Base-by-base conservation (phyloP, 2,113 vertebrate genomes). In the Tinamus guttatus region DNA sequence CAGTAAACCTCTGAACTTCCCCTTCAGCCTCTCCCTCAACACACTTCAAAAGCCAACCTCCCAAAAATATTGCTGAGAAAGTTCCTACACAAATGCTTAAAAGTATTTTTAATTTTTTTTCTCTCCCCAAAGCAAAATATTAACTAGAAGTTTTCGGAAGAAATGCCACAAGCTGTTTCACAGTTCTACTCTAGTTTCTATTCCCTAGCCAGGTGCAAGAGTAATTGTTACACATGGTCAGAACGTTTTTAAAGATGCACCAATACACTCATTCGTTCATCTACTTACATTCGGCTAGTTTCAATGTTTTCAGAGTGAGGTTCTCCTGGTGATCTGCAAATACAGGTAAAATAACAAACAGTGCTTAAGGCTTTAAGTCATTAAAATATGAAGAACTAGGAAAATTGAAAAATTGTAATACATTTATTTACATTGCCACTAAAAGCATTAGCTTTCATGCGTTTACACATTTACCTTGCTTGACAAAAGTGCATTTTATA, bases 261-360 rank as follows among this genome's bases (percentile, higher is more conserved):
- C 65, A 83, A 93, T 11, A 49, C 21, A 94, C 34, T 68, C 52
- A 85, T 94, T 58, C 49, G 43, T 60, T 90, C 25, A n/a, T 68
- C 41, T 94, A 99, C 99, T 99, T 98, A 99, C 99, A 99, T 99
- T 99, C 99, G 99, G 99, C 98, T 99, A 98, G 99, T 98, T 99
- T 99, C 98, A 96, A 98, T 97, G 98, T 97, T 97, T 98, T 99
- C 98, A 97, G 98, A 98, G 97, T 97, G 97, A 96, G 98, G 97
- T 97, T 98, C 97, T 98, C 98, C 98, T 98, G 98, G 98, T 98
- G 97, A 98, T 98, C 98, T 99, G 98, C 94, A 99, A 97, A 98
- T 91, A 96, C 54, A 98, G 97, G 96, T 16, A 52, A 79, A 95
- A 67, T 51, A 47, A 93, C 97, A 63, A 95, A 76, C 34, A 93